phyloP scores from a whole-genome alignment of 2,888 invertebrate species.

The Meiosimyza platycephala region DNA sequence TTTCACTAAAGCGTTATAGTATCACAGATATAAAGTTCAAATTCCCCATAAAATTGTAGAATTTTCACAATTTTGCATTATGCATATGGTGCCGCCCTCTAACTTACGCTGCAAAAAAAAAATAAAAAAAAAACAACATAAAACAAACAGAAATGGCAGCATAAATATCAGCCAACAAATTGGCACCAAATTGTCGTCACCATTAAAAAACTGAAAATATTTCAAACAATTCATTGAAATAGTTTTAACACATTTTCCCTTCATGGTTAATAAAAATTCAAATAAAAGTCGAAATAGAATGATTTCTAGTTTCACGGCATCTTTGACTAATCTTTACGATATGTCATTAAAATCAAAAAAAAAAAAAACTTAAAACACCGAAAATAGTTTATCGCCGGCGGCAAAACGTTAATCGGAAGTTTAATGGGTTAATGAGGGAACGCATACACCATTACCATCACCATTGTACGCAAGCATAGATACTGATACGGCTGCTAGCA shows the following conservation, averaged over 20 bases:
- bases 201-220: conserved; percentile 14
- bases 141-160: too few relatives aligned
- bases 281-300: conserved; percentile 9
- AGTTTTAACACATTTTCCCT: conserved; percentile 34
- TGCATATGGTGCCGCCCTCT: too few relatives aligned
- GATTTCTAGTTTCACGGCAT: conserved; percentile 7
- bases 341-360: conserved; percentile 38
- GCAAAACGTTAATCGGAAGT: conserved; percentile 43
- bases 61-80: too few relatives aligned
- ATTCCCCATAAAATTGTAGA: too few relatives aligned
- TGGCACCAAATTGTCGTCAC: conserved; percentile 31
- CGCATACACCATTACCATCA: neutral
- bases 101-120: too few relatives aligned
- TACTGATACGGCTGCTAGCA: conserved; percentile 14
- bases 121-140: too few relatives aligned
- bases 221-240: conserved; percentile 31
- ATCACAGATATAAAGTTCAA: too few relatives aligned
- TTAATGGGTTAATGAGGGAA: conserved; percentile 48
- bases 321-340: conserved; percentile 41
- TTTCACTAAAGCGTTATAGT: too few relatives aligned
- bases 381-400: conserved; percentile 38
- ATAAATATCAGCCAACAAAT: neutral
- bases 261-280: conserved; percentile 34
- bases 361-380: conserved; percentile 12
- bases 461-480: neutral